Evolutionary conservation across 2,113 vertebrate genomes (phyloP).

Genomic region (Tetrao urogallus): DNA sequence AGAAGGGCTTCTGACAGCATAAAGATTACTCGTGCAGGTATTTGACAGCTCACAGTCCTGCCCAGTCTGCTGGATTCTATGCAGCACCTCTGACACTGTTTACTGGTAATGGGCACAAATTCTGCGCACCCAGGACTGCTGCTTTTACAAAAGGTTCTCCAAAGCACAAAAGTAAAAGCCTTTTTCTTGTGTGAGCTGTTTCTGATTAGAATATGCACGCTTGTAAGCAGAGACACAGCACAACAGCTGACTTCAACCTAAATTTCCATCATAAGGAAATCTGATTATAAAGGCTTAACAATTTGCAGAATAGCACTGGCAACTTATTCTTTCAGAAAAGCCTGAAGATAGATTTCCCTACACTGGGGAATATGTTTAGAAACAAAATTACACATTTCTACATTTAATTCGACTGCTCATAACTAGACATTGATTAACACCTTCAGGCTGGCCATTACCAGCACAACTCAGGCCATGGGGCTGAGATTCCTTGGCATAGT

Average conservation of each 20-base stretch:
- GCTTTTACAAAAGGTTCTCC: not conserved
- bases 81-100: not conserved
- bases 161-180: not conserved
- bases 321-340: not conserved
- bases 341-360: not conserved
- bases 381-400: not conserved
- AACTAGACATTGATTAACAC: not conserved
- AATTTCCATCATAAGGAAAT: not conserved
- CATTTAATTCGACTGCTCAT: not conserved
- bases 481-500: fast-evolving
- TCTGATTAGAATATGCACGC: not conserved
- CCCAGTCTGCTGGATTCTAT: not conserved
- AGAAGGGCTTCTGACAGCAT: not conserved
- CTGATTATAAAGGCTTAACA: not conserved
- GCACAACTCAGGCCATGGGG: not conserved
- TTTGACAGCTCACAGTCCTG: too few relatives aligned
- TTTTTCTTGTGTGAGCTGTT: not conserved
- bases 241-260: not conserved
- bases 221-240: not conserved
- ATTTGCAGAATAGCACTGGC: not conserved
- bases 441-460: not conserved
- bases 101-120: not conserved
- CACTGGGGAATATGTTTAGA: not conserved
- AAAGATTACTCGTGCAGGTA: not conserved
- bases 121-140: not conserved